Base-by-base conservation (phyloP, 2,113 vertebrate genomes). In the Ariopsis seemanni region DNA sequence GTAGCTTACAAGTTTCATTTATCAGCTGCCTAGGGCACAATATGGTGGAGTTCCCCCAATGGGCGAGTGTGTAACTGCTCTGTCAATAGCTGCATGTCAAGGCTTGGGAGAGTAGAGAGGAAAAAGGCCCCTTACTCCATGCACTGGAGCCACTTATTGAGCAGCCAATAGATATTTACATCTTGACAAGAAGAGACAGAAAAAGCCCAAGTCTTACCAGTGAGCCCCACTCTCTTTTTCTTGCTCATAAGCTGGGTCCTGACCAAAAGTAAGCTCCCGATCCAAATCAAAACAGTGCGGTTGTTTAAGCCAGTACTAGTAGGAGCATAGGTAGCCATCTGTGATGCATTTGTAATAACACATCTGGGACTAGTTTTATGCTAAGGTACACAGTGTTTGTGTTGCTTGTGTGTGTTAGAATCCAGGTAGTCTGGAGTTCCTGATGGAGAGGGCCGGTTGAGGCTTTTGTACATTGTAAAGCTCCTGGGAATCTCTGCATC, bases 81-180 rank as follows among this genome's bases (percentile, higher is more conserved):
- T 98, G 97, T 99, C 97, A 96, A 97, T 99, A 98, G 96, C 90
- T 94, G 95, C 92, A 97, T 97, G 97, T 97, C 96, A 97, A 97
- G 96, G 95, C 92, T 83, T 93, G 90, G 92, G 95, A 96, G 96
- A 96, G 95, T 92, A 90, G 92, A 89, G 92, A 90, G 88, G 90
- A 94, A 94, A 95, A 94, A 94, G 95, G 95, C 91, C 92, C 92
- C 96, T 93, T 94, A 93, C 96, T 96, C 93, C 96, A 96, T 95
- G 96, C 96, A 93, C 95, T 95, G 89, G 95, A 95, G 95, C 96
- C 97, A 96, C 97, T 99, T 98, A 98, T 98, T 97, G 97, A 98
- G 96, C 97, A 99, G 97, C 98, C 97, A 98, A 98, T 98, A 98
- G 96, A 96, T 98, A 98, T 99, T 99, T 98, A 95, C 95, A 95